Evolutionary conservation across 2,888 invertebrate species (phyloP).

Genomic region (Ophraella communa): DNA sequence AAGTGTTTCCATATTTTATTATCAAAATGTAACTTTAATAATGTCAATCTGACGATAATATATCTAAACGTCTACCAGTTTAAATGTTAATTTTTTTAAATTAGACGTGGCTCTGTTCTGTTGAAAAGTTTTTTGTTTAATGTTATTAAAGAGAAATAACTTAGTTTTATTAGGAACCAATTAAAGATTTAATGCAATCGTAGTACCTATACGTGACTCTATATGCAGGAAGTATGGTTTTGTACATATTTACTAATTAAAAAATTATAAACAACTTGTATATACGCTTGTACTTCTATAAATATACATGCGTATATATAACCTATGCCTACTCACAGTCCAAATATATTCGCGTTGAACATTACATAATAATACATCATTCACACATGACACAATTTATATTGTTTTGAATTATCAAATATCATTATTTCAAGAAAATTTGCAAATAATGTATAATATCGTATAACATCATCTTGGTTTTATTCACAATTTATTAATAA

Average conservation of each 20-base stretch:
- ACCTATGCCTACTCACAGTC: not conserved
- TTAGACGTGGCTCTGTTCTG: too few relatives aligned
- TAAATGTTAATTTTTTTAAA: too few relatives aligned
- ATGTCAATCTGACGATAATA: too few relatives aligned
- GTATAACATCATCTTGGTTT: too few relatives aligned
- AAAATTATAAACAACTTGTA: not conserved
- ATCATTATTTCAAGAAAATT: not conserved
- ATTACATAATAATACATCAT: not conserved
- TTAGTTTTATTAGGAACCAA: too few relatives aligned
- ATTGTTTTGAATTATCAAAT: not conserved
- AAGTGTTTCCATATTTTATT: too few relatives aligned
- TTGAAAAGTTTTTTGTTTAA: too few relatives aligned
- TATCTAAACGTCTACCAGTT: too few relatives aligned
- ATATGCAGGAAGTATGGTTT: not conserved
- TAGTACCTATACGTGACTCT: not conserved
- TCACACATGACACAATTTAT: too few relatives aligned
- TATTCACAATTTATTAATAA: too few relatives aligned
- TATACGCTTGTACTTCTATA: not conserved
- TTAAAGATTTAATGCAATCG: not conserved
- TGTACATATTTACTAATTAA: not conserved
- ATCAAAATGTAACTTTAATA: too few relatives aligned
- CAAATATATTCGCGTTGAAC: not conserved
- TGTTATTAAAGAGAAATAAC: too few relatives aligned
- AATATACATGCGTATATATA: not conserved
- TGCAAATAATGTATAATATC: not conserved